Conservation (phyloP, 1,140 invertebrate genomes). For the Calliphora vicina region DNA sequence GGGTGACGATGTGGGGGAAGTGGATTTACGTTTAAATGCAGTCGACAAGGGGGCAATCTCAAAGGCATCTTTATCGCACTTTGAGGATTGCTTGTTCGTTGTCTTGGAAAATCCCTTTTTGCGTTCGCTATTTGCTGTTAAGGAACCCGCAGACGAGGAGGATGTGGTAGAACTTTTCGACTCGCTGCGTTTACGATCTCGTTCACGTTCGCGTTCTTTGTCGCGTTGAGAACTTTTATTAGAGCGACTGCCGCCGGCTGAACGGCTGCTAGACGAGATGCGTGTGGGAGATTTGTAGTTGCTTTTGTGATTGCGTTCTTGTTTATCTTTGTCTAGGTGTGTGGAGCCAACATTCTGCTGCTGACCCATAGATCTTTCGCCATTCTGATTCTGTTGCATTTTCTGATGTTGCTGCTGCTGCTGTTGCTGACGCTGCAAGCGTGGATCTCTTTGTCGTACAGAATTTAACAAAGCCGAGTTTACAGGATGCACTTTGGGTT, state of each 20-base stretch:
- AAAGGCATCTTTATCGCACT: constrained; percentile 48
- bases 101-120: constrained; percentile 40
- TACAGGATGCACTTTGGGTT: constrained; percentile 72
- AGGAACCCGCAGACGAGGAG: constrained; percentile 12
- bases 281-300: constrained; percentile 27
- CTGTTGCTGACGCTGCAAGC: constrained; percentile 66
- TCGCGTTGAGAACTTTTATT: constrained; percentile 36
- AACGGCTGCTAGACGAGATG: constrained; percentile 9
- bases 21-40: constrained; percentile 52
- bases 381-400: constrained; percentile 2
- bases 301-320: constrained; percentile 39
- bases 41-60: constrained; percentile 45
- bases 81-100: constrained; percentile 37
- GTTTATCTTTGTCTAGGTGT: constrained; percentile 20
- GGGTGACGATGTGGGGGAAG: constrained; percentile 51
- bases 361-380: background rate
- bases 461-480: constrained; percentile 69
- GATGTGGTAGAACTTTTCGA: constrained; percentile 57
- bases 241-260: constrained; percentile 20
- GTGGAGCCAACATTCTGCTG: background rate
- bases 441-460: constrained; percentile 69
- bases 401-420: constrained; percentile 46
- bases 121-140: background rate
- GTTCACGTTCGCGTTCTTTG: constrained; percentile 4
- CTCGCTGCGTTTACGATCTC: constrained; percentile 43